Percentiles rank a stretch among this genome's conserved stretches.
Conservation (phyloP, 2,797 vertebrate species). For the Toxotes lorentzi region DNA sequence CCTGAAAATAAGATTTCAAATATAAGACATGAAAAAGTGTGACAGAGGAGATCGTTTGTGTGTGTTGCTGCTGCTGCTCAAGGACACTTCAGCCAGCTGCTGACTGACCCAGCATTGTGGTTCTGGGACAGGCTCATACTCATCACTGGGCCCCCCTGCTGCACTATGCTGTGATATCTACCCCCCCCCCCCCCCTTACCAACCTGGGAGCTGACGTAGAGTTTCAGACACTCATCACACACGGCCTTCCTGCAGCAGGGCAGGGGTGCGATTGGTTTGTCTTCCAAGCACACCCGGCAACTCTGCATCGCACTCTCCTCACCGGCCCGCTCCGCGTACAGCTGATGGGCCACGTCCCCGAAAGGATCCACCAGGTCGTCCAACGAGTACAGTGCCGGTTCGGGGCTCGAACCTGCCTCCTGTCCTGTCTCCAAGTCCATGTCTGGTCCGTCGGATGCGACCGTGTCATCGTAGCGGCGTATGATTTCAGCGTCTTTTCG, state of each 20-base stretch:
- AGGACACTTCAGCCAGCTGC: constrained; percentile 35
- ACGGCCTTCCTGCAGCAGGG: constrained; percentile 95
- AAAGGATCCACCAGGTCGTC: constrained; percentile 82
- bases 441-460: constrained; percentile 33
- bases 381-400: constrained; percentile 81
- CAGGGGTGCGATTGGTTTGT: constrained; percentile 90
- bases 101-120: constrained; percentile 18
- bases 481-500: constrained; percentile 54
- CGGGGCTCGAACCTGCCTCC: constrained; percentile 56
- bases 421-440: constrained; percentile 38
- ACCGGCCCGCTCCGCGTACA: constrained; percentile 56
- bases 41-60: neutral
- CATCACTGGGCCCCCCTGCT: constrained; percentile 13
- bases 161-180: neutral
- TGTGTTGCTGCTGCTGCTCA: constrained; percentile 24
- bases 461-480: constrained; percentile 47
- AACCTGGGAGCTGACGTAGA: constrained; percentile 95
- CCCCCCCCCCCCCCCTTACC: constrained; percentile 22
- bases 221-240: constrained; percentile 94
- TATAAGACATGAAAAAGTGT: constrained; percentile 13
- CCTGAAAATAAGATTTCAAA: constrained; percentile 29
- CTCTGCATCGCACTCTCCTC: constrained; percentile 72
- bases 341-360: constrained; percentile 69
- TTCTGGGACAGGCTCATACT: constrained; percentile 1
- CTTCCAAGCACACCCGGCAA: constrained; percentile 95